Percentiles rank a stretch among this genome's conserved stretches.
phyloP scores from a whole-genome alignment of 35 echinoderm and acorn worm species.

The Apostichopus californicus region DNA sequence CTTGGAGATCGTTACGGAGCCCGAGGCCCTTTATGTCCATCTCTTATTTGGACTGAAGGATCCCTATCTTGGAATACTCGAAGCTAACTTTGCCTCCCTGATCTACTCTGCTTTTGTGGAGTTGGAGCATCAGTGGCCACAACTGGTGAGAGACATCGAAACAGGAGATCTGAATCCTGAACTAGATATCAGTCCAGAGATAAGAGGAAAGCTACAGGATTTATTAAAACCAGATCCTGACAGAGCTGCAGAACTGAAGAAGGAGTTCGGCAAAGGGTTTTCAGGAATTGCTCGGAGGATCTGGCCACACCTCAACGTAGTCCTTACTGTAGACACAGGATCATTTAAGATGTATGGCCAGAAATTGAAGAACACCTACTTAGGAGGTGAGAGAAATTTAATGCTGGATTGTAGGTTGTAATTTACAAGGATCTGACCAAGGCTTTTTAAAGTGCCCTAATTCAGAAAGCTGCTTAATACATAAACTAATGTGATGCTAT shows the following conservation, averaged over 20 bases:
- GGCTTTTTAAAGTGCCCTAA: not conserved
- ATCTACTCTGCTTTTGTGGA: constrained; percentile 75
- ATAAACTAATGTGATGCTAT: not conserved
- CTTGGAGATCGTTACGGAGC: constrained; percentile 71
- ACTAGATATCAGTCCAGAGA: constrained; percentile 60
- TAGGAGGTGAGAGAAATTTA: constrained; percentile 52
- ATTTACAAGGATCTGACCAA: not conserved
- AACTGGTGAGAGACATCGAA: constrained; percentile 79
- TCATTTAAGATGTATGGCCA: constrained; percentile 78
- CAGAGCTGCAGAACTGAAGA: constrained; percentile 73
- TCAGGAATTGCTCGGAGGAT: constrained; percentile 69
- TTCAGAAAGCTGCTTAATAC: not conserved
- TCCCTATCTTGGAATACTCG: constrained; percentile 66
- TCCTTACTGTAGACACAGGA: constrained; percentile 70
- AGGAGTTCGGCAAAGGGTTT: constrained; percentile 84
- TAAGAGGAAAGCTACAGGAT: constrained; percentile 54
- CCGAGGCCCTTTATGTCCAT: constrained; percentile 80
- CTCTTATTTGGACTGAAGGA: constrained; percentile 82
- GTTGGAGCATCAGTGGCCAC: constrained; percentile 69
- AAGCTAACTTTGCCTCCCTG: constrained; percentile 88
- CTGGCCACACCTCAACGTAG: constrained; percentile 80
- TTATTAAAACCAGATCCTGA: constrained; percentile 72
- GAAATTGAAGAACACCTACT: constrained; percentile 60
- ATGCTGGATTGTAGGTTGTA: not conserved
- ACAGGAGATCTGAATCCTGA: constrained; percentile 41